Conservation (phyloP, 2,888 invertebrate genomes). For the Harpagoxenus sublaevis region DNA sequence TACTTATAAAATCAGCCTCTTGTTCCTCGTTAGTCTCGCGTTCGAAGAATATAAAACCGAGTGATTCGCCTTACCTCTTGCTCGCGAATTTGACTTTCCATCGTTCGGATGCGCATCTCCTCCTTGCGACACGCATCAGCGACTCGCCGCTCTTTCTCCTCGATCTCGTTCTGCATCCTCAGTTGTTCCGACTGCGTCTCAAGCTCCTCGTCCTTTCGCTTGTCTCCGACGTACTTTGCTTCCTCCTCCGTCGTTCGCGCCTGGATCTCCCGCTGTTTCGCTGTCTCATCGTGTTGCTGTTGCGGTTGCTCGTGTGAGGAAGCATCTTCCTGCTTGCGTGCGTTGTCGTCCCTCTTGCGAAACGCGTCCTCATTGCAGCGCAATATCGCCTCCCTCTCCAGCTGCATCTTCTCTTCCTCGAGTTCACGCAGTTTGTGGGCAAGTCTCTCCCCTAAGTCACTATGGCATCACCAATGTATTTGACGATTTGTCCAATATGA, state of each 20-base stretch:
- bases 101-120: constrained; percentile 88
- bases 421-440: constrained; percentile 88
- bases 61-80: constrained; percentile 88
- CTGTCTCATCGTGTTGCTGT: constrained; percentile 76
- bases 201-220: constrained; percentile 78
- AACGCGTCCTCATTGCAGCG: constrained; percentile 82
- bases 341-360: constrained; percentile 83
- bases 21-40: constrained; percentile 20
- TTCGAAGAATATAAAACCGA: constrained; percentile 15
- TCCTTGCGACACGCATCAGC: constrained; percentile 84
- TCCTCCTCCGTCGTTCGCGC: constrained; percentile 68
- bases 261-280: constrained; percentile 74
- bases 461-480: constrained; percentile 67
- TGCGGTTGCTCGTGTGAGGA: constrained; percentile 68
- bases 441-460: constrained; percentile 87
- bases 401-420: constrained; percentile 86
- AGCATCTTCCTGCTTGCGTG: constrained; percentile 76
- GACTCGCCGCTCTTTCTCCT: constrained; percentile 83
- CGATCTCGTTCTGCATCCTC: constrained; percentile 79
- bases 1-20: constrained; percentile 25
- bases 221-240: constrained; percentile 77
- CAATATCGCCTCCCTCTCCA: constrained; percentile 84
- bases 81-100: constrained; percentile 90
- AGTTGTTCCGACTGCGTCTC: constrained; percentile 79
- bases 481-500: constrained; percentile 10